phyloP scores from a whole-genome alignment of 2,113 vertebrate species.

The Stercorarius parasiticus region DNA sequence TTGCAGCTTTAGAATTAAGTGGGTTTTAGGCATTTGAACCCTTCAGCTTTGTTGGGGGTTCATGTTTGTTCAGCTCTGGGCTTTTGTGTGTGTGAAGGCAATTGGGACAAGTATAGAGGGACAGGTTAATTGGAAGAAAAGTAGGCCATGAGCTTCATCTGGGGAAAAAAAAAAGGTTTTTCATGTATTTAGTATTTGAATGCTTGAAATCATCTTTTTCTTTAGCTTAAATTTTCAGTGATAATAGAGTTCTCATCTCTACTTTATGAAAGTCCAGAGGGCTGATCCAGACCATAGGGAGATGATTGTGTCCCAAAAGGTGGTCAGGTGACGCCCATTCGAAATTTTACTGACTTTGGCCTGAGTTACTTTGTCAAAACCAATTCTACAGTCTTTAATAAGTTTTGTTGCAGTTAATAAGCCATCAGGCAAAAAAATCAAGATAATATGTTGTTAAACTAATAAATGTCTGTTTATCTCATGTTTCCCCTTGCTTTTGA shows the following conservation, averaged over 20 bases:
- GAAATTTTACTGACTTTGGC: not conserved
- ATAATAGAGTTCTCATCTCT: not conserved
- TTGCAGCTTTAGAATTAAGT: not conserved
- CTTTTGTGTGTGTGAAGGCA: not conserved
- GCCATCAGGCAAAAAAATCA: not conserved
- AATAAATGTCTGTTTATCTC: not conserved
- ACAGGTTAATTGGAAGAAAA: conserved; percentile 27
- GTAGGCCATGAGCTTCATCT: not conserved
- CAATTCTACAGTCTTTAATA: not conserved
- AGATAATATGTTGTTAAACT: not conserved
- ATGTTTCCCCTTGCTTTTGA: not conserved
- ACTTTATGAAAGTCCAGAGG: not conserved
- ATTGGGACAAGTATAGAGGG: not conserved
- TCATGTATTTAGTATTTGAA: not conserved
- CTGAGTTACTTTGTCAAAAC: not conserved
- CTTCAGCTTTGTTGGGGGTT: not conserved
- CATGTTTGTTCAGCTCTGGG: conserved; percentile 2
- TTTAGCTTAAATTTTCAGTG: not conserved
- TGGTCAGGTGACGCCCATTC: not conserved
- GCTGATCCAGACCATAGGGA: not conserved
- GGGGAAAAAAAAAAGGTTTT: not conserved
- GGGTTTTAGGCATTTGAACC: not conserved
- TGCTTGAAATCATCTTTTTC: not conserved
- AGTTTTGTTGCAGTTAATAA: not conserved
- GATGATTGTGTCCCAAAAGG: not conserved